These are phyloP conservation scores for Hirtodrosophila histrioides DNA, from an alignment of 2,888 invertebrate species.

Conservation along the genomic window DNA sequence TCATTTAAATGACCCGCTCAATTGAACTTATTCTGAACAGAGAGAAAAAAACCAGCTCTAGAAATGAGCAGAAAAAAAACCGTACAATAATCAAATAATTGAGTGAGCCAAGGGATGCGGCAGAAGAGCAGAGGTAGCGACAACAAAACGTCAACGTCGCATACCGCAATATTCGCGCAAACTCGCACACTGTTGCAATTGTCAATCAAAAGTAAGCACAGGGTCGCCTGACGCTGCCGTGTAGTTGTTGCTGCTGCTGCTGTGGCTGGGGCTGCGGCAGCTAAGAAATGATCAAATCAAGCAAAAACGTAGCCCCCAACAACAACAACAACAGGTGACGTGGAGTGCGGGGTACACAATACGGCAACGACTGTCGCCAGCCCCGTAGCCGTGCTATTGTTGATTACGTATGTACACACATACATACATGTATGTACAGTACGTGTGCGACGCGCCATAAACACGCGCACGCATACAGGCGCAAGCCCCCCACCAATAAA, in stretches of 20 bases:
- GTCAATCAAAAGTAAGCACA: slow-evolving; percentile 70
- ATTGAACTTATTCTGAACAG: too few species aligned
- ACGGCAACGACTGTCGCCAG: slow-evolving; percentile 56
- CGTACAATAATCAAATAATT: slow-evolving; percentile 73
- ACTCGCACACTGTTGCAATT: slow-evolving; percentile 63
- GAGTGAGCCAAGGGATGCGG: slow-evolving; percentile 37
- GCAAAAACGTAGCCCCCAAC: slow-evolving; percentile 62
- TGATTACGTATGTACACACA: slow-evolving; percentile 63
- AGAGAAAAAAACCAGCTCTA: too few species aligned
- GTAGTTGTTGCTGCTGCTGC: not conserved
- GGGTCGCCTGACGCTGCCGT: slow-evolving; percentile 51
- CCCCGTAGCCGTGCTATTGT: slow-evolving; percentile 58
- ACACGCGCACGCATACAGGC: slow-evolving; percentile 64
- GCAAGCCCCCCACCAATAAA: slow-evolving; percentile 30
- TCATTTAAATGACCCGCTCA: too few species aligned
- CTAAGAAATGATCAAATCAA: slow-evolving; percentile 71
- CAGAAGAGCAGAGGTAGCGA: slow-evolving; percentile 21
- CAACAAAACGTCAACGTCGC: slow-evolving; percentile 52
- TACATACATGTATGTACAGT: slow-evolving; percentile 15
- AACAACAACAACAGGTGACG: slow-evolving; percentile 59
- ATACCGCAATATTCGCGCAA: slow-evolving; percentile 71
- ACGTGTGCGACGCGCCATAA: slow-evolving; percentile 40
- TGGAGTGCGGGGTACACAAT: slow-evolving; percentile 48
- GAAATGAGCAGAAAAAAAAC: slow-evolving; percentile 28
- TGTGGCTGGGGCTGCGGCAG: slow-evolving; percentile 13